Percentiles rank a stretch among this genome's conserved stretches.
These are phyloP conservation scores for Thalassophryne amazonica DNA, from an alignment of 2,797 vertebrate species.

Conservation along the genomic window DNA sequence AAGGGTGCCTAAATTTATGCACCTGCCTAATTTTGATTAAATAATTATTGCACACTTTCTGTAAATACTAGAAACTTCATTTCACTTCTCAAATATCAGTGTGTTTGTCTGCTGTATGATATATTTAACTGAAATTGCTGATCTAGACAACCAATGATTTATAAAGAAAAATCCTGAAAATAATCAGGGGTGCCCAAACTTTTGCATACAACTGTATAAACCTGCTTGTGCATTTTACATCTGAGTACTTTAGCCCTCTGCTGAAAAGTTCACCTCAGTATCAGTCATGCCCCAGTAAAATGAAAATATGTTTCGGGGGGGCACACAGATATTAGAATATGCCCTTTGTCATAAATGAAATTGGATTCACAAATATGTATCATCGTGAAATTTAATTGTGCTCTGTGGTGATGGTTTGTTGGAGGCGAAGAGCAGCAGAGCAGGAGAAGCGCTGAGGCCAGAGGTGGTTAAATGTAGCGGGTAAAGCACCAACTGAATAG, in stretches of 20 bases:
- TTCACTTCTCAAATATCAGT: no score
- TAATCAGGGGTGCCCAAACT: no score
- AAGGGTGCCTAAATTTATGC: no score
- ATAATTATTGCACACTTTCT: no score
- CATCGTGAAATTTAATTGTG: conserved; percentile 90
- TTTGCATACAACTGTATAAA: conserved; percentile 15
- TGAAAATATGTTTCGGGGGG: conserved; percentile 74
- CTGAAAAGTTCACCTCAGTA: conserved; percentile 81
- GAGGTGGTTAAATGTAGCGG: conserved; percentile 87
- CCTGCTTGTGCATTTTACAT: conserved; percentile 73
- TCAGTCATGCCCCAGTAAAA: conserved; percentile 84
- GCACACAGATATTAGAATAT: conserved; percentile 80
- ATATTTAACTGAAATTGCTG: no score
- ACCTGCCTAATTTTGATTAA: no score
- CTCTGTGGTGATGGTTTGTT: conserved; percentile 81
- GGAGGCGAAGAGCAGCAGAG: conserved; percentile 73
- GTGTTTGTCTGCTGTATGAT: no score
- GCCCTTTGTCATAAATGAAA: conserved; percentile 86
- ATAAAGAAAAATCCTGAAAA: no score
- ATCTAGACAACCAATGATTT: no score
- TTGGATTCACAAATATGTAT: conserved; percentile 85
- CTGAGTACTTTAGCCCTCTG: conserved; percentile 87
- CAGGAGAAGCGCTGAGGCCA: conserved; percentile 62
- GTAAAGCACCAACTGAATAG: conserved; percentile 82
- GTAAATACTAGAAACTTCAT: no score